Percentiles rank a stretch among this genome's conserved stretches.
phyloP scores from a whole-genome alignment of 2,797 vertebrate genomes.

The Thaleichthys pacificus region DNA sequence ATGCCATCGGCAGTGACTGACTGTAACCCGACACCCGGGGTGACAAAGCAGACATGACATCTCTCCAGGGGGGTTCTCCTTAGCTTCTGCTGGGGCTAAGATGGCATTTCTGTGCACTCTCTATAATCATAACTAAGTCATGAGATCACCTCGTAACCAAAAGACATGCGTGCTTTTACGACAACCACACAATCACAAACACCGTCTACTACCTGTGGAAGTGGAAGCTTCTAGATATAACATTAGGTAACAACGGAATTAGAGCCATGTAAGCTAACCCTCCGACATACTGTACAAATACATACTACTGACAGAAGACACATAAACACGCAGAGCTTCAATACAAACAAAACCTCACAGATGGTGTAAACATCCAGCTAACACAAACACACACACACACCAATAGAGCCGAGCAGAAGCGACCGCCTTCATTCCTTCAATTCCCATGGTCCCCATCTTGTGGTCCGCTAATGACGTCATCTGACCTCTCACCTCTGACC shows the following conservation, averaged over 20 bases:
- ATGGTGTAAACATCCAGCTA: not conserved
- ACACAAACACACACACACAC: slow-evolving; percentile 14
- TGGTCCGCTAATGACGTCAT: slow-evolving; percentile 29
- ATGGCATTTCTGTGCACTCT: not conserved
- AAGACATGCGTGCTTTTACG: too few species aligned
- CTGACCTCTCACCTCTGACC: slow-evolving; percentile 35
- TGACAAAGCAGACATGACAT: slow-evolving; percentile 37
- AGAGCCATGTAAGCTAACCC: too few species aligned
- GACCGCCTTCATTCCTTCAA: not conserved
- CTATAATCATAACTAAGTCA: not conserved
- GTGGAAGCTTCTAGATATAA: not conserved
- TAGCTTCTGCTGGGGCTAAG: not conserved
- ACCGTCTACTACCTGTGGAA: not conserved
- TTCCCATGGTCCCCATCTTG: slow-evolving; percentile 15
- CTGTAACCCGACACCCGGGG: slow-evolving; percentile 61
- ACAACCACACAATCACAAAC: not conserved
- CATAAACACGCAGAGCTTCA: slow-evolving; percentile 6
- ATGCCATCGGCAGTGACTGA: slow-evolving; percentile 39
- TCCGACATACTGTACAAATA: not conserved
- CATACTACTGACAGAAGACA: not conserved
- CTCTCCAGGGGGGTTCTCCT: slow-evolving; percentile 38
- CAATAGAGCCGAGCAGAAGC: not conserved
- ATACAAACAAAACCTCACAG: slow-evolving; percentile 1
- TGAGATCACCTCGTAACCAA: too few species aligned
- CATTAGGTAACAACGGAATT: not conserved